Evolutionary conservation across 2,888 invertebrate species (phyloP).

Genomic region (Stenichneumon culpator): DNA sequence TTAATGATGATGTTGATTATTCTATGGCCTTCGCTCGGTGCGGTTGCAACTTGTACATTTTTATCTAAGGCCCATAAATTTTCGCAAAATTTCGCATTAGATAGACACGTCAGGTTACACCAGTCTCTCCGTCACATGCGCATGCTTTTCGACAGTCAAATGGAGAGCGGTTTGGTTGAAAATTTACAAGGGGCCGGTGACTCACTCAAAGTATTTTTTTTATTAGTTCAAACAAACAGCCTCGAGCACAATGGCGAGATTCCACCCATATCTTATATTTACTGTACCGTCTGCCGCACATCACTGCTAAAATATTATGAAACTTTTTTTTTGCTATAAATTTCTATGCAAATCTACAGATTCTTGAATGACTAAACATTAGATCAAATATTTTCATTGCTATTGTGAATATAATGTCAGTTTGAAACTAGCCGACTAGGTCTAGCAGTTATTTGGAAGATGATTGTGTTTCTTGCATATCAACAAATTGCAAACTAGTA

Average conservation of each 20-base stretch:
- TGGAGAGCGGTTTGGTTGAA: not conserved
- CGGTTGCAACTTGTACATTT: not conserved
- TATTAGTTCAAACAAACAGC: not conserved
- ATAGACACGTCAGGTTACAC: not conserved
- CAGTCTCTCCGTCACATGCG: too few relatives aligned
- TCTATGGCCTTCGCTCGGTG: not conserved
- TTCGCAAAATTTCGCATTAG: not conserved
- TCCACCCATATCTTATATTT: not conserved
- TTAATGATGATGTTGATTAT: slow-evolving; percentile 46
- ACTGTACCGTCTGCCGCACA: not conserved
- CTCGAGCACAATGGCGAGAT: not conserved
- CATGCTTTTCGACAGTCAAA: not conserved
- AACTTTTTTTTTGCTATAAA: not conserved
- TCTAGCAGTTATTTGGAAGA: too few relatives aligned
- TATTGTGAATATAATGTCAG: too few relatives aligned
- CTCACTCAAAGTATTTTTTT: not conserved
- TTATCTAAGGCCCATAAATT: not conserved
- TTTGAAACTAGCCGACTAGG: too few relatives aligned
- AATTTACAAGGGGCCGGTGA: not conserved
- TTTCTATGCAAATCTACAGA: too few relatives aligned
- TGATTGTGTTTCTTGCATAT: too few relatives aligned
- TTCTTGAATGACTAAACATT: too few relatives aligned
- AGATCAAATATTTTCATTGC: too few relatives aligned
- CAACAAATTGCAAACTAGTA: not conserved
- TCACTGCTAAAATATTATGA: not conserved